Evolutionary conservation across 2,797 vertebrate genomes (phyloP).

Genomic region (Lophius americanus): DNA sequence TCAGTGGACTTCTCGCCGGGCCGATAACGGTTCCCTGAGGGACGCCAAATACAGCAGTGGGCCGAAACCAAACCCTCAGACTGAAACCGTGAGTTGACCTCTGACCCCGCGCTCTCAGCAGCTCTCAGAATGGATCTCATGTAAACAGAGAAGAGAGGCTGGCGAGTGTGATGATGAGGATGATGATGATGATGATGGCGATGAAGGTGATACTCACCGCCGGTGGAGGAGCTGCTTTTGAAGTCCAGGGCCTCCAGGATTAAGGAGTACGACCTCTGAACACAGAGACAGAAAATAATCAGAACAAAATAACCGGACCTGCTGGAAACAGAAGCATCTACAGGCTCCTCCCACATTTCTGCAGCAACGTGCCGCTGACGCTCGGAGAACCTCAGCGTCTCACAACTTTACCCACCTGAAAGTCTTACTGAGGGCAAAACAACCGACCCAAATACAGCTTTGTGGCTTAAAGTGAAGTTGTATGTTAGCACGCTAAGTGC

Average conservation of each 20-base stretch:
- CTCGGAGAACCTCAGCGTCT: too few species aligned
- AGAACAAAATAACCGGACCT: neutral
- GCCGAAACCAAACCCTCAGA: constrained; percentile 35
- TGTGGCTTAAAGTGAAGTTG: too few species aligned
- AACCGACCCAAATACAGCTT: too few species aligned
- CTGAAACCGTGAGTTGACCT: too few species aligned
- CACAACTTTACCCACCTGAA: too few species aligned
- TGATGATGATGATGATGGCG: neutral
- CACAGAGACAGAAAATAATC: constrained; percentile 28
- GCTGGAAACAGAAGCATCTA: too few species aligned
- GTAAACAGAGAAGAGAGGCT: constrained; percentile 23
- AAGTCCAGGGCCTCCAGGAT: constrained; percentile 93
- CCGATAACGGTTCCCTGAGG: constrained; percentile 62
- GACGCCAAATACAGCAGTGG: constrained; percentile 57
- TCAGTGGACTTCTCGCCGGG: constrained; percentile 53
- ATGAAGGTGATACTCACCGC: constrained; percentile 81
- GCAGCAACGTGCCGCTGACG: too few species aligned
- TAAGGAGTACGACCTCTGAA: constrained; percentile 91
- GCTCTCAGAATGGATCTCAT: constrained; percentile 44
- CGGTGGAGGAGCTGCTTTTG: constrained; percentile 85
- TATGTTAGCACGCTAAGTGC: too few species aligned
- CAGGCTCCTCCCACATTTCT: too few species aligned
- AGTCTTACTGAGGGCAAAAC: too few species aligned
- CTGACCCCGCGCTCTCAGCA: constrained; percentile 7
- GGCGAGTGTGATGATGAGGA: neutral